phyloP scores from a whole-genome alignment of 1,140 invertebrate species.

The Eueides isabella region DNA sequence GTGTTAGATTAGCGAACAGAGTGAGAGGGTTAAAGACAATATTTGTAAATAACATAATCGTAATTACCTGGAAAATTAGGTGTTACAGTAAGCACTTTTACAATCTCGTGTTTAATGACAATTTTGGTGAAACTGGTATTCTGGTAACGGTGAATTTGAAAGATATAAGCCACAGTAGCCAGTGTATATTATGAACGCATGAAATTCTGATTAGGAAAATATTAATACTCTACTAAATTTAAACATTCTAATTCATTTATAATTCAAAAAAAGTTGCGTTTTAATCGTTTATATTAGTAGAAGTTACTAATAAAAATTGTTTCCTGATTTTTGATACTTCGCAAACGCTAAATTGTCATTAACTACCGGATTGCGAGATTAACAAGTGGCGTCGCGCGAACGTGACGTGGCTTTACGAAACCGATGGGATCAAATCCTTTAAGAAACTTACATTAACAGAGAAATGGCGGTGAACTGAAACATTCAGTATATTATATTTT shows the following conservation, averaged over 20 bases:
- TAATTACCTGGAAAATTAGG: slow-evolving; percentile 76
- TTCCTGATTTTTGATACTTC: slow-evolving; percentile 20
- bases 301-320: not conserved
- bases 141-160: not conserved
- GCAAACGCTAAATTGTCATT: slow-evolving; percentile 27
- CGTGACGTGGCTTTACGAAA: slow-evolving; percentile 74
- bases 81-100: slow-evolving; percentile 65
- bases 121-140: not conserved
- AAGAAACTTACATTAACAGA: slow-evolving; percentile 81
- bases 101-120: slow-evolving; percentile 35
- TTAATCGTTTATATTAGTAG: not conserved
- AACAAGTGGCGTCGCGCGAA: slow-evolving; percentile 55
- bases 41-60: slow-evolving; percentile 82
- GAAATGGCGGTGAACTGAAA: slow-evolving; percentile 57
- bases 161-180: not conserved
- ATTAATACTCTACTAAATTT: not conserved
- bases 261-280: not conserved
- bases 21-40: slow-evolving; percentile 83
- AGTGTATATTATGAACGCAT: not conserved
- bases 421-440: slow-evolving; percentile 83
- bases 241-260: not conserved
- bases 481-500: slow-evolving; percentile 70
- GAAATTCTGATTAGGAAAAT: not conserved
- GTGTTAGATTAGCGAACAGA: slow-evolving; percentile 79
- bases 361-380: slow-evolving; percentile 42